Conservation (phyloP, 2,113 vertebrate species). For the Oophaga pumilio region DNA sequence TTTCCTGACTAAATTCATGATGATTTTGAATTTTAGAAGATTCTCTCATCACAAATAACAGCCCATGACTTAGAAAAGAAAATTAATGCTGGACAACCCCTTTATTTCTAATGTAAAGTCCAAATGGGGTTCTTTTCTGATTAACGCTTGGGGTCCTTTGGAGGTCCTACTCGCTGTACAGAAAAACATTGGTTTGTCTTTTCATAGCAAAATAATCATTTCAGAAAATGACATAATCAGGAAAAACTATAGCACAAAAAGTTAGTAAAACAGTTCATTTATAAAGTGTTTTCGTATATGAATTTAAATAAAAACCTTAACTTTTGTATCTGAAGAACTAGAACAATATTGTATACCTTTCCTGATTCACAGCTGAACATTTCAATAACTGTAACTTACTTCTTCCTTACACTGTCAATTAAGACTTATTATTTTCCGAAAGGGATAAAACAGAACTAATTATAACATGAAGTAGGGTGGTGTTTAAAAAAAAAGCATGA, state of each 20-base stretch:
- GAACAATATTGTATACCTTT: background rate
- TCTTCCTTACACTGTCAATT: constrained; percentile 63
- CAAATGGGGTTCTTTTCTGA: no score
- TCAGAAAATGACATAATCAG: background rate
- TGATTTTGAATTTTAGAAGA: no score
- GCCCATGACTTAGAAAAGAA: no score
- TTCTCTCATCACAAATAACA: no score
- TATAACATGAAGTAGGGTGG: constrained; percentile 76
- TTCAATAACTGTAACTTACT: constrained; percentile 51
- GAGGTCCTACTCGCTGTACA: no score
- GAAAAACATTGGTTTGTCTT: no score
- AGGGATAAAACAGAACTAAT: constrained; percentile 74
- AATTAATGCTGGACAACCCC: no score
- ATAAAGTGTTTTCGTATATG: background rate
- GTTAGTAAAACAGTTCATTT: background rate
- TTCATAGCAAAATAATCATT: background rate
- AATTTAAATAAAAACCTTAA: background rate
- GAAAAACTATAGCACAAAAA: background rate
- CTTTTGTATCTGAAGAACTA: background rate
- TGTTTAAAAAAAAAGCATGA: constrained; percentile 71
- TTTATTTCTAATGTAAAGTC: no score
- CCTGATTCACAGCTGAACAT: constrained; percentile 23
- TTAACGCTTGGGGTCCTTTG: no score
- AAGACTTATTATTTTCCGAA: constrained; percentile 67
- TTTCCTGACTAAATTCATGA: no score